These are phyloP conservation scores for Macrostomum lignano DNA, from an alignment of 1,140 invertebrate genomes.

Conservation along the genomic window DNA sequence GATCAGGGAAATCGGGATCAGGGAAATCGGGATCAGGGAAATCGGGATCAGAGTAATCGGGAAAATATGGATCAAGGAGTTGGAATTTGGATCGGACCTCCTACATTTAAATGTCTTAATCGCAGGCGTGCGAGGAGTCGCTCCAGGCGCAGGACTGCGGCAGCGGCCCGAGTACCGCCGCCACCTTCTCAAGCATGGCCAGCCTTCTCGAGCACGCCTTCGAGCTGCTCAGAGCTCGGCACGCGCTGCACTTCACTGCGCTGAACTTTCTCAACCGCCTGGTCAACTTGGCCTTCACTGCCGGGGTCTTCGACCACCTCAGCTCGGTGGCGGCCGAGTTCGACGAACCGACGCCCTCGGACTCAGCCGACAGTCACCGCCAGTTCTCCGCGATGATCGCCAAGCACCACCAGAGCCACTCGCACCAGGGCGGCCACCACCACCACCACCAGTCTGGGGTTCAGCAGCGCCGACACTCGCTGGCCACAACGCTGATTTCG, in stretches of 20 bases:
- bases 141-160: no score
- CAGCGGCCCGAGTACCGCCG: no score
- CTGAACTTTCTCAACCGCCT: conserved; percentile 7
- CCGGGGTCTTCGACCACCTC: conserved; percentile 1
- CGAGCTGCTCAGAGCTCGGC: not conserved
- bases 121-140: no score
- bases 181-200: no score
- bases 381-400: not conserved
- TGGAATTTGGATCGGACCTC: no score
- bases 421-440: not conserved
- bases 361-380: not conserved
- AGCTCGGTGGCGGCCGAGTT: not conserved
- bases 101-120: no score
- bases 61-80: no score
- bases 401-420: not conserved
- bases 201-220: not conserved
- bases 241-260: conserved; percentile 1
- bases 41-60: no score
- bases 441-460: conserved; percentile 1
- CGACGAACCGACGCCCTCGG: not conserved
- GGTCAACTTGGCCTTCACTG: conserved; percentile 2
- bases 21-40: no score
- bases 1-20: no score
- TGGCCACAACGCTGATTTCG: not conserved
- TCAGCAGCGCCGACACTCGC: not conserved